Percentiles rank a stretch among this genome's conserved stretches.
phyloP scores from a whole-genome alignment of 2,113 vertebrate species.

The Chloropsis cyanopogon region DNA sequence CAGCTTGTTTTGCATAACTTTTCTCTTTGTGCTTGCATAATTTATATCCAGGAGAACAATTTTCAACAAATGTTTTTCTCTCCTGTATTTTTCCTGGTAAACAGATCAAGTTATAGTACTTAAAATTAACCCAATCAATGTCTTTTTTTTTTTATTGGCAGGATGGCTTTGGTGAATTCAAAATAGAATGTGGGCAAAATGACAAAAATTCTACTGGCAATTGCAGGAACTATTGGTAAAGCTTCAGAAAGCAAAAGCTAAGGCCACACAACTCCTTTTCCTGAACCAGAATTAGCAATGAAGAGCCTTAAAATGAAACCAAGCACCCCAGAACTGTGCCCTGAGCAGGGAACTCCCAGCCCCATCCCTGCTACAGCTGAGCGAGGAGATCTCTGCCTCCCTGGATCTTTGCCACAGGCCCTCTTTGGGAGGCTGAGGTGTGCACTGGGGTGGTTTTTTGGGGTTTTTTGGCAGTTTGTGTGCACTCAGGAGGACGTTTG shows the following conservation, averaged over 20 bases:
- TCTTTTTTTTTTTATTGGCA: background rate
- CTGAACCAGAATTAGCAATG: background rate
- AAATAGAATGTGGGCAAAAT: background rate
- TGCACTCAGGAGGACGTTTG: background rate
- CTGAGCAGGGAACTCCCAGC: background rate
- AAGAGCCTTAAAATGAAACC: background rate
- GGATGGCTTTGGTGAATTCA: background rate
- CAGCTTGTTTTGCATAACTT: constrained; percentile 19
- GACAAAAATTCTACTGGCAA: background rate
- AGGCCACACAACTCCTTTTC: background rate
- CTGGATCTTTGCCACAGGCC: background rate
- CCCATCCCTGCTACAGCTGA: background rate
- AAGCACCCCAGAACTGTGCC: background rate
- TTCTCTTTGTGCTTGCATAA: background rate
- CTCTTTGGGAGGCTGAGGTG: background rate
- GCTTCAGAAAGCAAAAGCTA: background rate
- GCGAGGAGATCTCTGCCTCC: background rate
- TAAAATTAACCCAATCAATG: background rate
- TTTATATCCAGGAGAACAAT: constrained; percentile 6
- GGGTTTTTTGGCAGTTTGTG: background rate
- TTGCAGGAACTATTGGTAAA: background rate
- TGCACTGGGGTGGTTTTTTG: background rate
- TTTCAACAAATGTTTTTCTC: background rate
- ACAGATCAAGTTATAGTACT: background rate
- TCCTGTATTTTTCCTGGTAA: background rate